phyloP scores from a whole-genome alignment of 1,140 invertebrate species.

The Diuraphis noxia region DNA sequence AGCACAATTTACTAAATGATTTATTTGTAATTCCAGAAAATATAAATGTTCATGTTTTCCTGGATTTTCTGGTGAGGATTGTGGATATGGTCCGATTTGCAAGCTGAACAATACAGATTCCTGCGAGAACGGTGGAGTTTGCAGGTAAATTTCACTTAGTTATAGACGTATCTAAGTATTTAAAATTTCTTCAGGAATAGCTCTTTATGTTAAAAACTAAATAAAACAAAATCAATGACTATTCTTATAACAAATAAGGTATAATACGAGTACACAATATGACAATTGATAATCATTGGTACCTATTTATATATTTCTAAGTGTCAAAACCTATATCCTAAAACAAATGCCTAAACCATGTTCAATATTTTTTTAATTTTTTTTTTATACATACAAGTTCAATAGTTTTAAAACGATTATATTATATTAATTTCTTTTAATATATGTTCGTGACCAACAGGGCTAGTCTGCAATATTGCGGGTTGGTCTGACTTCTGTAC shows the following conservation, averaged over 20 bases:
- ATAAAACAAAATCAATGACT: neutral
- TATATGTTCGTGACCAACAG: no score
- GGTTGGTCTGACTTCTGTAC: no score
- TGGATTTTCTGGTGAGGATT: conserved; percentile 72
- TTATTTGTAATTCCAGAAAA: neutral
- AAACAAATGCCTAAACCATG: neutral
- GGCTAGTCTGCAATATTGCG: no score
- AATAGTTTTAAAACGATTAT: neutral
- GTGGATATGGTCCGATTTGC: conserved; percentile 74
- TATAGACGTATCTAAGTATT: neutral
- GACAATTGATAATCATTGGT: neutral
- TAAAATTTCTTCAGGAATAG: neutral
- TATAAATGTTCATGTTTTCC: conserved; percentile 74
- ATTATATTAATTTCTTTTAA: neutral
- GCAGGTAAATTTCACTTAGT: conserved; percentile 69
- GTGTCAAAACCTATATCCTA: neutral
- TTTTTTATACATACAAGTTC: no score
- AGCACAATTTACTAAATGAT: neutral
- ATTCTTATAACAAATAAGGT: no score
- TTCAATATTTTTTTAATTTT: no score
- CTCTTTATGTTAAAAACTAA: neutral
- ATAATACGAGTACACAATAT: no score
- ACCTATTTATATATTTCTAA: neutral
- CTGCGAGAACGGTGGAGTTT: conserved; percentile 76
- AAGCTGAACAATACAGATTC: conserved; percentile 63